Conservation (phyloP, 1,140 invertebrate genomes). For the Dermatophagoides farinae region DNA sequence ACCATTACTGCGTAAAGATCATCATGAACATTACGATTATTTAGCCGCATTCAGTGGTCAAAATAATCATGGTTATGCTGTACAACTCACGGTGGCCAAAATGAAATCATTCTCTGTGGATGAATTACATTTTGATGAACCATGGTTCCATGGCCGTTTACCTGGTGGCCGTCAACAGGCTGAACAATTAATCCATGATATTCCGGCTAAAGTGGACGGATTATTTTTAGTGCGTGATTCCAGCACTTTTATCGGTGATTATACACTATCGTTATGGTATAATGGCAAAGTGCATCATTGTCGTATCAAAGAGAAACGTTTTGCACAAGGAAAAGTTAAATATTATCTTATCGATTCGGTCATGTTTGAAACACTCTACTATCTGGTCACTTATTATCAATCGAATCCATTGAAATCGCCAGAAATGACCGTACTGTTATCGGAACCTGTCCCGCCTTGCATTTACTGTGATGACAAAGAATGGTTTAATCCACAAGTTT, state of each 20-base stretch:
- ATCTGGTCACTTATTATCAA: constrained; percentile 72
- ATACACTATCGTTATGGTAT: constrained; percentile 79
- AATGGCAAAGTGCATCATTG: constrained; percentile 76
- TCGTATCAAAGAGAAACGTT: constrained; percentile 60
- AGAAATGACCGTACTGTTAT: constrained; percentile 65
- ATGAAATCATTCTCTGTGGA: not conserved
- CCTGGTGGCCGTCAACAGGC: constrained; percentile 41
- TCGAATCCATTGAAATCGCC: constrained; percentile 61
- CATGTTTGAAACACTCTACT: constrained; percentile 78
- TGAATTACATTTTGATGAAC: constrained; percentile 79
- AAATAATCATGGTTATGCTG: no score
- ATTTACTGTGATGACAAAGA: constrained; percentile 75
- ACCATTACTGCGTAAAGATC: not conserved
- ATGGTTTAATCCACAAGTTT: constrained; percentile 71
- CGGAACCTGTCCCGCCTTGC: constrained; percentile 79
- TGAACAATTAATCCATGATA: constrained; percentile 47
- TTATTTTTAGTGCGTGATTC: constrained; percentile 85
- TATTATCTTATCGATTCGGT: constrained; percentile 75
- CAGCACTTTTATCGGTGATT: constrained; percentile 88
- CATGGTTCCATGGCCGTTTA: constrained; percentile 82
- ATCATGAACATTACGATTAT: not conserved
- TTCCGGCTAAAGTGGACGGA: constrained; percentile 72
- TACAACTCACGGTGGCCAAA: not conserved
- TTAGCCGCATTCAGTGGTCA: not conserved
- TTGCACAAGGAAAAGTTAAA: constrained; percentile 46